Evolutionary conservation across 2,797 vertebrate genomes (phyloP).

Genomic region (Helicolenus hilgendorfi): DNA sequence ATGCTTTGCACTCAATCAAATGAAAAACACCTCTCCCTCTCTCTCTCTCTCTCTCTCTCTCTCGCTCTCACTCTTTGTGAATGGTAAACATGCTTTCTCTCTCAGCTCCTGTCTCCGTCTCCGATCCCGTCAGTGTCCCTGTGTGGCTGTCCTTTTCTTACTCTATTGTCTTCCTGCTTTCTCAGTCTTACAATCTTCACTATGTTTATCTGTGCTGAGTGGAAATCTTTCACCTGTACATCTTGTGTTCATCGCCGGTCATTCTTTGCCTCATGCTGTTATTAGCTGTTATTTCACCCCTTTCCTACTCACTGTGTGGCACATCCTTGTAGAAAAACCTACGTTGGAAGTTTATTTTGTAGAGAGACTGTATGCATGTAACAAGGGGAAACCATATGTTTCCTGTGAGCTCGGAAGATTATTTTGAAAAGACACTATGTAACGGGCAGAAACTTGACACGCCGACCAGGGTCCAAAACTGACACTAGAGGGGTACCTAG

Average conservation of each 20-base stretch:
- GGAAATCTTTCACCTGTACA: not conserved
- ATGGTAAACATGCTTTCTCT: not conserved
- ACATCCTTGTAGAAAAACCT: not conserved
- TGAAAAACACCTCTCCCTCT: not conserved
- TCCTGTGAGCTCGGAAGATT: no score
- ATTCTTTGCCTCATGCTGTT: not conserved
- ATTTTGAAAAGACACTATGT: no score
- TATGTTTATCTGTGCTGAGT: not conserved
- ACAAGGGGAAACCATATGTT: rapidly evolving
- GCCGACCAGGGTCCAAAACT: rapidly evolving
- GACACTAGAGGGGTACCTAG: no score
- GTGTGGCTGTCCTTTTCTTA: not conserved
- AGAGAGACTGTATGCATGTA: no score
- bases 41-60: not conserved
- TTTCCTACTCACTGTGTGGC: not conserved
- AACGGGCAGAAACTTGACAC: no score
- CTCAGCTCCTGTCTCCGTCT: not conserved
- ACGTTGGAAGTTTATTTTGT: no score
- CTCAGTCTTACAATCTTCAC: not conserved
- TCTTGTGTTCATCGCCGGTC: not conserved
- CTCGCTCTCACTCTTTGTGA: not conserved
- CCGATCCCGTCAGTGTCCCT: not conserved
- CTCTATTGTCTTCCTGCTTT: not conserved
- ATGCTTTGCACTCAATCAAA: constrained; percentile 12
- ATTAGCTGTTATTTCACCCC: no score